These are phyloP conservation scores for Drosophila diplacantha DNA, from an alignment of 2,888 invertebrate species.

Conservation along the genomic window DNA sequence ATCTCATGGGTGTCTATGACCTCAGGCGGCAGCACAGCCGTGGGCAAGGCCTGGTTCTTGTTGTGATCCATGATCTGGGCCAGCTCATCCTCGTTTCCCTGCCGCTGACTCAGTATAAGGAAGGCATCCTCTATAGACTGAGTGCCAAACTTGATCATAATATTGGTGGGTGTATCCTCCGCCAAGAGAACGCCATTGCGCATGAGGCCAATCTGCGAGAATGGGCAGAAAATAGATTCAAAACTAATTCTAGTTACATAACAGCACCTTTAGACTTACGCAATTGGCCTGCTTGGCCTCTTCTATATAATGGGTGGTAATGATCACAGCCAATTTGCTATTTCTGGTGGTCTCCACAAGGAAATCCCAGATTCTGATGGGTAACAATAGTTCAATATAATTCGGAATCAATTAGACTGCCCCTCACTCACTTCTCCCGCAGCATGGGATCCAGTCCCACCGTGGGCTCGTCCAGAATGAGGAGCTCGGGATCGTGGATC, in stretches of 20 bases:
- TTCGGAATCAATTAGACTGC: accelerated
- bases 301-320: conserved; percentile 97
- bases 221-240: conserved; percentile 7
- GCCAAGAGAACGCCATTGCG: conserved; percentile 90
- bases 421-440: conserved; percentile 82
- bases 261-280: conserved; percentile 78
- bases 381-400: neutral
- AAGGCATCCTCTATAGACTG: conserved; percentile 92
- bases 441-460: conserved; percentile 95
- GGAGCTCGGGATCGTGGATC: conserved; percentile 90
- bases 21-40: conserved; percentile 65
- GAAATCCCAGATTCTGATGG: conserved; percentile 90
- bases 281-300: conserved; percentile 90
- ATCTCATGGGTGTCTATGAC: conserved; percentile 68
- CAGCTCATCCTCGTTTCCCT: conserved; percentile 76
- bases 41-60: conserved; percentile 53
- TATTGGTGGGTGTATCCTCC: conserved; percentile 87
- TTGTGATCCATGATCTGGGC: conserved; percentile 53
- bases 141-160: conserved; percentile 84
- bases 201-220: conserved; percentile 89
- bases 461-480: conserved; percentile 95
- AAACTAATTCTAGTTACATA: accelerated
- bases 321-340: conserved; percentile 88
- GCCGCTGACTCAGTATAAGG: conserved; percentile 84
- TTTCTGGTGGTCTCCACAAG: conserved; percentile 85